Evolutionary conservation across 2,113 vertebrate genomes (phyloP).

Genomic region (Gnathonemus longibarbis): DNA sequence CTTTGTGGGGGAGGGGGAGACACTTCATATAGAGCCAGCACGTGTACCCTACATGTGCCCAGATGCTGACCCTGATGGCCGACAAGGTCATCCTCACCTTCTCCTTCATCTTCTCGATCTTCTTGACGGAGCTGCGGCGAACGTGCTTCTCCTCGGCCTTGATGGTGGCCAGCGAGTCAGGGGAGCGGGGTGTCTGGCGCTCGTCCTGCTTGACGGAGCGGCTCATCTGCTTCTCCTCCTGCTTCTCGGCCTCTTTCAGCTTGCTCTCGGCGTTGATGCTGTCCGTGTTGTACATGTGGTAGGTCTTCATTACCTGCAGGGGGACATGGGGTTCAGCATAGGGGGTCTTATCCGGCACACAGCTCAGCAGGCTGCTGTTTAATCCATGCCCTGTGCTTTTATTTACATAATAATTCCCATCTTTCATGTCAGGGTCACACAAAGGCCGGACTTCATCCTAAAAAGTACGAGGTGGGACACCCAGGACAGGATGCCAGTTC

Average conservation of each 20-base stretch:
- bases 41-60: neutral
- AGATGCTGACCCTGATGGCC: neutral
- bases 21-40: neutral
- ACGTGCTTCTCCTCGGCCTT: slow-evolving; percentile 88
- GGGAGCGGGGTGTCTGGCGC: slow-evolving; percentile 84
- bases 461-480: neutral
- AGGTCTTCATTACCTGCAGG: slow-evolving; percentile 94
- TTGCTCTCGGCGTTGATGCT: slow-evolving; percentile 97
- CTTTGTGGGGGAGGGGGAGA: neutral
- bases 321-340: neutral
- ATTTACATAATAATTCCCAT: neutral
- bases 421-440: neutral
- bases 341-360: neutral
- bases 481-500: neutral
- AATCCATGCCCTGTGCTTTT: neutral
- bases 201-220: slow-evolving; percentile 87
- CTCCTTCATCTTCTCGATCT: slow-evolving; percentile 99
- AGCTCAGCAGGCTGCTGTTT: neutral
- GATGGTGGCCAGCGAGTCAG: slow-evolving; percentile 77
- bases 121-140: slow-evolving; percentile 89
- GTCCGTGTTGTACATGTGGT: slow-evolving; percentile 97
- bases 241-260: slow-evolving; percentile 96
- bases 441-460: neutral
- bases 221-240: slow-evolving; percentile 97
- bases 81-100: slow-evolving; percentile 66